Percentiles rank a stretch among this genome's conserved stretches.
These are phyloP conservation scores for Hyles vespertilio DNA, from an alignment of 1,140 invertebrate species.

Conservation along the genomic window DNA sequence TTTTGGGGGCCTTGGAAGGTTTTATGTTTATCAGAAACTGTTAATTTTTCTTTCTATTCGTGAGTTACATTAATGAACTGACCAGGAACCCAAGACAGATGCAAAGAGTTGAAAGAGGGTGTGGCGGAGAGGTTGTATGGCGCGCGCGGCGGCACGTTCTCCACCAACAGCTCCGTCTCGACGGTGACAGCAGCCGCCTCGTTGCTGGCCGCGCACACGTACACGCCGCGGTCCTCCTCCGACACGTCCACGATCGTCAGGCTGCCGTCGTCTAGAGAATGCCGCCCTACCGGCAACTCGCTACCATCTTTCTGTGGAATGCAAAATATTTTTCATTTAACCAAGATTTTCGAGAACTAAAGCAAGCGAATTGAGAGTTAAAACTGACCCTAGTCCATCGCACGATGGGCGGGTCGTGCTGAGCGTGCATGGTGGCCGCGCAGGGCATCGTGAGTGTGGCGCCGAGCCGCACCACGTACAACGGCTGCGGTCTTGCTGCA, in stretches of 20 bases:
- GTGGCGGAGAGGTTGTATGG: constrained; percentile 92
- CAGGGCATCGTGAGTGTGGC: constrained; percentile 90
- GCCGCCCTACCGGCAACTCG: constrained; percentile 82
- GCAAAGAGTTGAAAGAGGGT: constrained; percentile 85
- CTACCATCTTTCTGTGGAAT: constrained; percentile 83
- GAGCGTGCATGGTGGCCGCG: constrained; percentile 79
- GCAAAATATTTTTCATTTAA: too few species aligned
- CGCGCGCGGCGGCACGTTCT: constrained; percentile 91
- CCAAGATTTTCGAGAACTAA: too few species aligned
- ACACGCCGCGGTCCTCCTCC: constrained; percentile 92
- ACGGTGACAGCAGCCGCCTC: constrained; percentile 93
- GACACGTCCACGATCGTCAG: constrained; percentile 88
- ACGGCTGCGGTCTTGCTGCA: constrained; percentile 83
- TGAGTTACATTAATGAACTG: too few species aligned
- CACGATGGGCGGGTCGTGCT: constrained; percentile 84
- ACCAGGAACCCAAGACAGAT: constrained; percentile 89
- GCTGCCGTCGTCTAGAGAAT: constrained; percentile 86
- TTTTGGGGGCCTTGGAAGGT: too few species aligned
- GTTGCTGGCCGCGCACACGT: constrained; percentile 94
- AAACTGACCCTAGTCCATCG: constrained; percentile 88
- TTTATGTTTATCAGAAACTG: too few species aligned
- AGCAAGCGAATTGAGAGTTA: too few species aligned
- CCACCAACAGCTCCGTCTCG: constrained; percentile 91
- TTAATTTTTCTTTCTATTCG: too few species aligned
- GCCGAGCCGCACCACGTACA: constrained; percentile 89